Evolutionary conservation across 2,113 vertebrate genomes (phyloP).

Genomic region (Penelope pileata): DNA sequence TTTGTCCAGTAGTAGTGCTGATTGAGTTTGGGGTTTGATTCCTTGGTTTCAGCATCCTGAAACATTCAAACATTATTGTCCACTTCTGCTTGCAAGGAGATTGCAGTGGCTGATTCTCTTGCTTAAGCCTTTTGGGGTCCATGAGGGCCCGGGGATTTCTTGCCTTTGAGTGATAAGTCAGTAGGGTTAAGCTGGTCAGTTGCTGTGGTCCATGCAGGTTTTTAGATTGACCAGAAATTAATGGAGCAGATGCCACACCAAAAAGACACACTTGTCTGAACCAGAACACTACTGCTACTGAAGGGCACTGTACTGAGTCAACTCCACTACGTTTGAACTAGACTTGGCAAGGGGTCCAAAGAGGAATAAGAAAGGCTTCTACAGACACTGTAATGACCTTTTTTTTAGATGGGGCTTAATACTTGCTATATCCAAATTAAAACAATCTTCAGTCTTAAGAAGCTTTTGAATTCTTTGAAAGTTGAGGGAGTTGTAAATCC

Average conservation of each 20-base stretch:
- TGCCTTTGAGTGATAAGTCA: background rate
- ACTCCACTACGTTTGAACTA: rapidly evolving
- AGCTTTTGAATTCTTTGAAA: slow-evolving; percentile 17
- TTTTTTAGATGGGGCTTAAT: background rate
- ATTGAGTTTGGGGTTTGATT: background rate
- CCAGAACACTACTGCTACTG: background rate
- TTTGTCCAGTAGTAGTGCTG: background rate
- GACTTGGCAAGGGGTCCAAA: too few species aligned
- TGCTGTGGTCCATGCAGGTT: background rate
- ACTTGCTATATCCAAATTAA: background rate
- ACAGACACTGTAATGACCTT: background rate
- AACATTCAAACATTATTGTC: background rate
- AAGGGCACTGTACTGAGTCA: background rate
- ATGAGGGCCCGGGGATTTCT: background rate
- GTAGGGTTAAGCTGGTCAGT: background rate
- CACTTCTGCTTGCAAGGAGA: background rate
- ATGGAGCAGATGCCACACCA: background rate
- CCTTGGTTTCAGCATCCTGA: background rate
- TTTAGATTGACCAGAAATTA: background rate
- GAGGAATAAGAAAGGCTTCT: too few species aligned
- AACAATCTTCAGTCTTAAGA: background rate
- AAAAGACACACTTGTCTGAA: background rate
- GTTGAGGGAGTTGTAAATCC: slow-evolving; percentile 11
- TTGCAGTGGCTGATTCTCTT: background rate
- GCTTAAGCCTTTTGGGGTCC: background rate